Evolutionary conservation across 2,797 vertebrate species (phyloP), one percentile per base, ranked within the genome.

Genomic region (Sorex maritimensis): DNA sequence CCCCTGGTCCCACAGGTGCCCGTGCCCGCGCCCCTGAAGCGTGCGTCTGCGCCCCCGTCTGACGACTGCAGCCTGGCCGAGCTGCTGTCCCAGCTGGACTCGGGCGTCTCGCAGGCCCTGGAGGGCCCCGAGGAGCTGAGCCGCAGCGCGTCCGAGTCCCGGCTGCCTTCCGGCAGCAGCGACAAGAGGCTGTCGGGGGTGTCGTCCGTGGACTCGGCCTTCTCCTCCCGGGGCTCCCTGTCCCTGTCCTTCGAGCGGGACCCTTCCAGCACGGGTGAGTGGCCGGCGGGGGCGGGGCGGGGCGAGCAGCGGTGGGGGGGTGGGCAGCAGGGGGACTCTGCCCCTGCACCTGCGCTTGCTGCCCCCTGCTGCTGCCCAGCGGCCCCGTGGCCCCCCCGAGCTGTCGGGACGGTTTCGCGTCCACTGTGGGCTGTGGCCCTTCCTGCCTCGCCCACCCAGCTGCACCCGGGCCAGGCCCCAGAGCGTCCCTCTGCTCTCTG

Each of bases 181-280:
- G 98, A 97, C 98, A 99, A 99, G 97, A 96, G 99, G 88, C 98
- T 99, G 71, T 99, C 99, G 0, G 99, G 99, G 24, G 99, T 99
- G 97, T 99, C 99, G 2, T 99, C 99, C 0, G 99, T 99, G 30
- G 99, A 99, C 97, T 99, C 99, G 0, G 99, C 99, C 85, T 99
- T 99, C 97, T 99, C 99, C 30, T 99, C 99, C 63, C 98, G 99
- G 92, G 99, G 99, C 83, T 99, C 99, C 0, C 98, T 99, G 96
- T 99, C 99, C 0, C 97, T 99, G 88, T 99, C 99, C 0, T 99
- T 99, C 91, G 99, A 99, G 96, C 99, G 98, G 81, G 99, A 99
- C 95, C 99, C 97, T 96, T 98, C 99, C 0, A 97, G 97, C 15
- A 98, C 96, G 41, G 99, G 99, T 99, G 97, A 98, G 98, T 15